Percentiles rank a stretch among this genome's conserved stretches.
phyloP scores from a whole-genome alignment of 2,797 vertebrate species.

The Thripadectes ignobilis region DNA sequence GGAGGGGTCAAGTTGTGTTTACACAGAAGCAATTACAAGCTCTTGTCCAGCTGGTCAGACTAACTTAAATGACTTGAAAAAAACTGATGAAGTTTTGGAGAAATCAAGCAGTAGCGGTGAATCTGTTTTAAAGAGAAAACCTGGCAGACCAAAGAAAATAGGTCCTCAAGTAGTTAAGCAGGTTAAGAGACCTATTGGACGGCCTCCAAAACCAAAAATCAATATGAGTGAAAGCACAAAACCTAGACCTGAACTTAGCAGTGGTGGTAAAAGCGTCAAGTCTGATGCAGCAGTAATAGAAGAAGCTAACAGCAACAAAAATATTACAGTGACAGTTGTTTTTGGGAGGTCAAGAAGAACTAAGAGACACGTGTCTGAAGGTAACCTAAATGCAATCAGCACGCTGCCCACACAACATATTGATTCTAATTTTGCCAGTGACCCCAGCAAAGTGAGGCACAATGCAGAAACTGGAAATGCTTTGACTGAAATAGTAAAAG shows the following conservation, averaged over 20 bases:
- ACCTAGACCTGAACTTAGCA: conserved; percentile 41
- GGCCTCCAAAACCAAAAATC: conserved; percentile 87
- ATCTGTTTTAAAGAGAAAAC: conserved; percentile 87
- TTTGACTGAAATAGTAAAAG: conserved; percentile 42
- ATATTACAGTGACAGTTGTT: conserved; percentile 90
- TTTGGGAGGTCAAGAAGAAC: conserved; percentile 92
- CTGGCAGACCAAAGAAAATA: conserved; percentile 91
- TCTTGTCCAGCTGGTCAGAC: conserved; percentile 13
- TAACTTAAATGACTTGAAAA: conserved; percentile 33
- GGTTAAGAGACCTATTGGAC: conserved; percentile 91
- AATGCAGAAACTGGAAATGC: conserved; percentile 25
- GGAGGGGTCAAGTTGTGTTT: conserved; percentile 18
- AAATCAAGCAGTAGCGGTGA: conserved; percentile 62
- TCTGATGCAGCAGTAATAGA: conserved; percentile 46
- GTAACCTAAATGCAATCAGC: conserved; percentile 73
- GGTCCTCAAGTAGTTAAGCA: conserved; percentile 89
- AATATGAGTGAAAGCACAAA: conserved; percentile 46
- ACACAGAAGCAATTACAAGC: background rate
- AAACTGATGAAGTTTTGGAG: conserved; percentile 59
- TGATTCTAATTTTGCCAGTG: conserved; percentile 46
- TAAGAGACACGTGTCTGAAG: conserved; percentile 89
- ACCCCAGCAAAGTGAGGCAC: conserved; percentile 29
- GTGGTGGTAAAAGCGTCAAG: conserved; percentile 53
- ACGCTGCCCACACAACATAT: conserved; percentile 65
- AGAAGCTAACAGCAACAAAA: conserved; percentile 80